These are phyloP conservation scores for Leptinotarsa defecta DNA, from an alignment of 1,140 invertebrate species.

Conservation along the genomic window DNA sequence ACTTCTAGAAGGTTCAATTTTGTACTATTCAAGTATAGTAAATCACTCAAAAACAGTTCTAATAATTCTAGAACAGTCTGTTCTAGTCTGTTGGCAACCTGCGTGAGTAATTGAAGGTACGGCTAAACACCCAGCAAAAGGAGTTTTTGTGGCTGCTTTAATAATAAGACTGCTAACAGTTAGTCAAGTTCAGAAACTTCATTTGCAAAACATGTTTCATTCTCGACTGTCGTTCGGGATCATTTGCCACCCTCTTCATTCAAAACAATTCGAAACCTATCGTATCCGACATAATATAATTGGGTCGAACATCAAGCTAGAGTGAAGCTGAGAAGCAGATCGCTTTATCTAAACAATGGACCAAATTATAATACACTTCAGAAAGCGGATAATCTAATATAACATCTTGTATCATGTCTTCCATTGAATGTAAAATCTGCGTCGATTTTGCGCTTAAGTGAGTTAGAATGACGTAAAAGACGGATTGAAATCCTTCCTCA, in stretches of 20 bases:
- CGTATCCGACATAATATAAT: slow-evolving; percentile 3
- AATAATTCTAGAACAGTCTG: too few relatives aligned
- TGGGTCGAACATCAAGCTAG: slow-evolving; percentile 5
- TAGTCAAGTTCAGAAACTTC: too few relatives aligned
- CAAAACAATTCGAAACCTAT: not conserved
- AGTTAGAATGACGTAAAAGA: slow-evolving; percentile 30
- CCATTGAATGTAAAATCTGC: slow-evolving; percentile 21
- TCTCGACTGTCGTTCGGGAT: not conserved
- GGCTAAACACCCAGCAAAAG: too few relatives aligned
- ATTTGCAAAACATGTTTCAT: too few relatives aligned
- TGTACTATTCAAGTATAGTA: too few relatives aligned
- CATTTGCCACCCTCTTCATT: not conserved
- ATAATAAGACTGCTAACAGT: too few relatives aligned
- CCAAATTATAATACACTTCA: slow-evolving; percentile 34
- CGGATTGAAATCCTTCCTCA: not conserved
- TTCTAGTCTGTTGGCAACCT: too few relatives aligned
- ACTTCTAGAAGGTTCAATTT: too few relatives aligned
- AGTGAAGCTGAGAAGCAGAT: slow-evolving; percentile 17
- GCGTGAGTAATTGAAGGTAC: too few relatives aligned
- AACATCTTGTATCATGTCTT: slow-evolving; percentile 28
- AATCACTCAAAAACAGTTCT: too few relatives aligned
- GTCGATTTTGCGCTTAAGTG: slow-evolving; percentile 37
- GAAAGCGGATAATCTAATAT: slow-evolving; percentile 33
- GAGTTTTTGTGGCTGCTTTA: too few relatives aligned
- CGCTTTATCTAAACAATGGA: slow-evolving; percentile 35